Evolutionary conservation across 2,113 vertebrate genomes (phyloP).

Genomic region (Brienomyrus longianalis): DNA sequence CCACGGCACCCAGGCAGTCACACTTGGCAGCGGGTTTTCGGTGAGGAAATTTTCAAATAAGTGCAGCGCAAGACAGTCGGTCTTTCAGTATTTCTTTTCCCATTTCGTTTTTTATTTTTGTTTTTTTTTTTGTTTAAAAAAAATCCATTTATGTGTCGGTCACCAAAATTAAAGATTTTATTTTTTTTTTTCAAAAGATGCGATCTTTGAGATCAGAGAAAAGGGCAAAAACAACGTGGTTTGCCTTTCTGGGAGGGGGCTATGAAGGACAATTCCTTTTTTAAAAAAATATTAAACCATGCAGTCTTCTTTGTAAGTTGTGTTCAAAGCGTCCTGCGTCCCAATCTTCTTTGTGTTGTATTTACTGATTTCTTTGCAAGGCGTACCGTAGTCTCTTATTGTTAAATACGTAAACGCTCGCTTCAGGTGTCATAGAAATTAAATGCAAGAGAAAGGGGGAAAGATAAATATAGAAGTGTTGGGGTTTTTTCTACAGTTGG

Average conservation of each 20-base stretch:
- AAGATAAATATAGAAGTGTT: constrained; percentile 11
- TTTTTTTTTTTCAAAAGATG: constrained; percentile 36
- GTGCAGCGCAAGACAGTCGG: constrained; percentile 74
- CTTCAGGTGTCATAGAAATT: constrained; percentile 18
- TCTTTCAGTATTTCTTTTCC: constrained; percentile 36
- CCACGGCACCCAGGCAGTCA: constrained; percentile 78
- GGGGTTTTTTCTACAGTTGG: constrained; percentile 19
- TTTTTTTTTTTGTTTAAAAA: constrained; percentile 40
- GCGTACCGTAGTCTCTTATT: constrained; percentile 27
- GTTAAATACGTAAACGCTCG: constrained; percentile 17
- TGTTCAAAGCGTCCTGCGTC: constrained; percentile 28
- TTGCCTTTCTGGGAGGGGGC: constrained; percentile 6
- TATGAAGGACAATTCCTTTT: constrained; percentile 16
- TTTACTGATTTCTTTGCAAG: constrained; percentile 24
- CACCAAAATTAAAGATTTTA: constrained; percentile 66
- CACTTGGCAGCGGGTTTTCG: constrained; percentile 69
- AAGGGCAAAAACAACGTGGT: background rate
- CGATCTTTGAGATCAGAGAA: constrained; percentile 30
- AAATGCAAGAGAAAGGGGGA: background rate
- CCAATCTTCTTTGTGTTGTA: constrained; percentile 26
- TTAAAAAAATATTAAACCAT: constrained; percentile 33
- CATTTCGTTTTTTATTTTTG: constrained; percentile 43
- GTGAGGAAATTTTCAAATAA: constrained; percentile 67
- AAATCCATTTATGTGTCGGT: constrained; percentile 75
- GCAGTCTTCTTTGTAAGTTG: constrained; percentile 39